Evolutionary conservation across 2,797 vertebrate genomes (phyloP).

Genomic region (Dicrostonyx torquatus): DNA sequence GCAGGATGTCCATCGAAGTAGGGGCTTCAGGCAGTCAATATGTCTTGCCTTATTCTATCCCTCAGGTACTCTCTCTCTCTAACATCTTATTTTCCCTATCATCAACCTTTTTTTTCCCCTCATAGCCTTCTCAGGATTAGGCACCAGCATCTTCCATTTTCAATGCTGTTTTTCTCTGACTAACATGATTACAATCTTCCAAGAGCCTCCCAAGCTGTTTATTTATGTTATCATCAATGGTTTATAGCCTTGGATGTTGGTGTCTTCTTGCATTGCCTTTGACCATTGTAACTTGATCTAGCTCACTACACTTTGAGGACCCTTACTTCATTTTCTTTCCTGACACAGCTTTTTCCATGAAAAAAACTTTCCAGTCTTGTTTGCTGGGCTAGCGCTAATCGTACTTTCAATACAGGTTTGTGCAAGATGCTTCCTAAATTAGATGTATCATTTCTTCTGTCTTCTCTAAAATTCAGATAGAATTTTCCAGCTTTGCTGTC

Average conservation of each 20-base stretch:
- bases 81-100: background rate
- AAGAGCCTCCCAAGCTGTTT: background rate
- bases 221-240: background rate
- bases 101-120: background rate
- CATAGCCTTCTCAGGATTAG: background rate
- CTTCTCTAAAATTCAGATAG: background rate
- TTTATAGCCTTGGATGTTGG: background rate
- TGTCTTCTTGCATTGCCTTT: background rate
- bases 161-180: background rate
- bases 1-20: background rate
- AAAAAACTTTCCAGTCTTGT: background rate
- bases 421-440: background rate
- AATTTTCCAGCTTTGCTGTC: background rate
- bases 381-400: background rate
- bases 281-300: background rate
- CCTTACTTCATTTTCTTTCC: background rate
- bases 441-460: background rate
- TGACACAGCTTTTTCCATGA: background rate
- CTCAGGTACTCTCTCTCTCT: no score
- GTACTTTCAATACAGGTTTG: background rate
- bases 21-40: background rate
- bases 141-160: background rate
- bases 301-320: background rate
- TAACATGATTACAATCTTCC: background rate
- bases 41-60: background rate